Base-by-base conservation (phyloP, 1,140 invertebrate species). In the Drosophila varians region DNA sequence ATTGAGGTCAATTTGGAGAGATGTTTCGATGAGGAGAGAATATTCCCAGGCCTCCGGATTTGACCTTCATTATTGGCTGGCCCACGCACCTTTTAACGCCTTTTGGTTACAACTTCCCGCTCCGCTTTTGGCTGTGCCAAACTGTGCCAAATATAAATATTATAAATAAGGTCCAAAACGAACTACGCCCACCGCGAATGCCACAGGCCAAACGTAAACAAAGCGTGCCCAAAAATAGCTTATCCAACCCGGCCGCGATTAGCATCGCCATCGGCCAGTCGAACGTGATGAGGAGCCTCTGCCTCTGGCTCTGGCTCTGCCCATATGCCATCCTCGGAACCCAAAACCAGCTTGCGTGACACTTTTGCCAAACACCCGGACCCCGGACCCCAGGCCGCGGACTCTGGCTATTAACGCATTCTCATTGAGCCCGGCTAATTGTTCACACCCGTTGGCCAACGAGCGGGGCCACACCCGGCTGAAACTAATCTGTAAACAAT, bases 401-500 rank as follows among this genome's bases (percentile, higher is more conserved):
- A n/a, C n/a, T n/a, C n/a, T n/a, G 21, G 21, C 21, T 4, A 58
- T 69, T 51, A 74, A 69, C 52, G 68, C 54, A 60, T 61, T 68
- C 55, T 40, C 25, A 31, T 42, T 46, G 54, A 43, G 26, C 38
- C 77, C 48, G 40, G 72, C 79, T 84, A 84, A 84, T 84, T 80
- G 76, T 86, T 84, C 76, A 86, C 79, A 84, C 79, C 75, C 79
- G 72, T 31, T 65, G 40, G 38, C 7, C 45, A 12, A 16, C 2
- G 34, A 16, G 6, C 2, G 19, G 18, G 19, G 80, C 75, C 79
- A 79, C 79, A 75, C 80, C 79, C 79, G 11, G 53, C 21, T 69
- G 78, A 75, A 86, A 86, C 75, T 86, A 86, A 84, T 84, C 82
- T 80, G 66, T 77, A 70, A 77, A 76, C 82, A 84, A 84, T 84